Evolutionary conservation across 37 sponge, comb jelly and placozoan genomes (phyloP), one percentile per base, ranked within the genome.

Genomic region (Amphimedon queenslandica): DNA sequence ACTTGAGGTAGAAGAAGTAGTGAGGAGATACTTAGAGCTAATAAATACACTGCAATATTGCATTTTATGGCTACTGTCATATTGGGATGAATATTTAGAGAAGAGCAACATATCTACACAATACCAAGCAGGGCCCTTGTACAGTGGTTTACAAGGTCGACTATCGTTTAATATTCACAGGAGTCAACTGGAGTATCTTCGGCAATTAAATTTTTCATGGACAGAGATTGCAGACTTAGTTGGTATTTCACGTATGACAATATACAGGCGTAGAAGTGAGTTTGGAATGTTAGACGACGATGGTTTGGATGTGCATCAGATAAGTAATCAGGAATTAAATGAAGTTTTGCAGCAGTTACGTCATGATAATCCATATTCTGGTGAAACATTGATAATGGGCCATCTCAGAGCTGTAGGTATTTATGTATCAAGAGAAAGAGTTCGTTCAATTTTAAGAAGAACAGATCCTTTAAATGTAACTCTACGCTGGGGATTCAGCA

Each of bases 141-240:
- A 18, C 53, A 47, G 53, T 47, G 53, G 61, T 6, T n/a, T 13
- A n/a, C 8, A 25, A 60, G 61, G 61, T 6, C 21, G 61, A 60
- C 61, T 25, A 25, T n/a, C 27, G 2, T 67, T 47, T 55, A 63
- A 71, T 20, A 80, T 80, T 31, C 35, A 29, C 28, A 64, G 65
- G 23, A 70, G 69, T 8, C 83, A 82, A 74, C 67, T 84, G 4
- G 43, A 69, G 33, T 84, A 77, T 40, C 32, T 84, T 24, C 25
- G 42, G n/a, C 72, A 73, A 18, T 18, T 84, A 39, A 64, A 58
- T 23, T 84, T 83, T 70, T 40, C 72, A 16, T 83, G 84, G 84
- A 70, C 30, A 57, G 60, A 43, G 27, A 84, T 84, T 66, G 78
- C 85, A 34, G 28, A 4, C 29, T 28, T 83, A 20, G 42, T 84